Evolutionary conservation across 2,888 invertebrate species (phyloP).

Genomic region (Drosophila incognita): DNA sequence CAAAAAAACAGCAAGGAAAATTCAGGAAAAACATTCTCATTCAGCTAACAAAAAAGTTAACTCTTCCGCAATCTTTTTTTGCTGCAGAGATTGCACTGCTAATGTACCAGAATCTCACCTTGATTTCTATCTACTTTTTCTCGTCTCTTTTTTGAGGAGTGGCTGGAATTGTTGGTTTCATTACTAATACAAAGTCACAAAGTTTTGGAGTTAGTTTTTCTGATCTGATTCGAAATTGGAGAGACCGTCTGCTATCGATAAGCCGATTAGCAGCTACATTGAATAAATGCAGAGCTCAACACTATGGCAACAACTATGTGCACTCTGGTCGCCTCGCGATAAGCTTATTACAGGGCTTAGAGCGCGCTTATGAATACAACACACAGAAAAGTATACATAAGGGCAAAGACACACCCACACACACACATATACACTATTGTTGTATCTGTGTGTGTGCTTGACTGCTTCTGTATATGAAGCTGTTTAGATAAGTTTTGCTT

Average conservation of each 20-base stretch:
- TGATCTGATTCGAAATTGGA: constrained; percentile 5
- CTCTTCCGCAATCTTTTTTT: constrained; percentile 1
- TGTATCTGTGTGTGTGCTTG: constrained; percentile 1
- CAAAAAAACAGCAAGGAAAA: constrained; percentile 15
- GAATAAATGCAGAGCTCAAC: constrained; percentile 29
- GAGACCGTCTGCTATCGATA: constrained; percentile 16
- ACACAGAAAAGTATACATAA: constrained; percentile 17
- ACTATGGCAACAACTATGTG: background rate
- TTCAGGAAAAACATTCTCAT: constrained; percentile 54
- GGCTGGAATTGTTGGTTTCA: background rate
- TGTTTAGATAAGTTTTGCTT: constrained; percentile 50
- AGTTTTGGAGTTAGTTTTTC: constrained; percentile 5
- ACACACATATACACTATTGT: too few relatives aligned
- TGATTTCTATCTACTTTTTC: constrained; percentile 49
- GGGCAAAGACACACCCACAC: background rate
- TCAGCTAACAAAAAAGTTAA: constrained; percentile 41
- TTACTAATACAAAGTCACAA: constrained; percentile 6
- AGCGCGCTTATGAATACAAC: constrained; percentile 29
- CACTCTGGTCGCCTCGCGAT: constrained; percentile 34
- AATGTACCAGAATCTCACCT: constrained; percentile 53
- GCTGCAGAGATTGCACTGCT: constrained; percentile 35
- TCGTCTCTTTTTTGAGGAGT: background rate
- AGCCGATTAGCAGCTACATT: constrained; percentile 33
- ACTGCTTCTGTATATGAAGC: constrained; percentile 35
- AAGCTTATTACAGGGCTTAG: constrained; percentile 53